Percentiles rank a stretch among this genome's conserved stretches.
phyloP scores from a whole-genome alignment of 2,113 vertebrate species.

The Conger conger region DNA sequence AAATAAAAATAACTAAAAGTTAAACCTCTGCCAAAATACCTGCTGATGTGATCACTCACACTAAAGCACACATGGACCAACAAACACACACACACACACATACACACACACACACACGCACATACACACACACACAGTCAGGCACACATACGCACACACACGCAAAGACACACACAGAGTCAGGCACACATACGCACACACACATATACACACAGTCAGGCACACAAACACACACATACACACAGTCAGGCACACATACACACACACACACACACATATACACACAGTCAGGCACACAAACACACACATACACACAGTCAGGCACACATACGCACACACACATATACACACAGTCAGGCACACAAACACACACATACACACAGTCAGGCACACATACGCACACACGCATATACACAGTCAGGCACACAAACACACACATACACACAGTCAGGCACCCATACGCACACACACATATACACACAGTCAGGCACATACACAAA shows the following conservation, averaged over 20 bases:
- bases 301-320: not conserved
- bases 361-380: constrained; percentile 30
- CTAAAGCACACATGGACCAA: constrained; percentile 32
- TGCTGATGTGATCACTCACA: constrained; percentile 30
- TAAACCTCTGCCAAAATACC: constrained; percentile 62
- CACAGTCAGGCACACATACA: constrained; percentile 13
- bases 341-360: constrained; percentile 35
- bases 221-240: constrained; percentile 39
- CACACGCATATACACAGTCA: constrained; percentile 3
- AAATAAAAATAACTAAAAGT: constrained; percentile 63
- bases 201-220: constrained; percentile 36
- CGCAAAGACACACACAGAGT: not conserved
- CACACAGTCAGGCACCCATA: no score
- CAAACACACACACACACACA: constrained; percentile 33
- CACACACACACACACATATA: not conserved
- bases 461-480: not conserved
- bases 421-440: constrained; percentile 8
- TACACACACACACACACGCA: constrained; percentile 32
- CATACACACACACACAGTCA: not conserved
- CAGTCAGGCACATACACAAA: not conserved
- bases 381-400: constrained; percentile 26
- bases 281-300: constrained; percentile 8
- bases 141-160: constrained; percentile 16
- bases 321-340: not conserved
- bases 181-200: constrained; percentile 18